Conservation (phyloP, 2,113 vertebrate genomes). For the Psammodynastes pulverulentus region DNA sequence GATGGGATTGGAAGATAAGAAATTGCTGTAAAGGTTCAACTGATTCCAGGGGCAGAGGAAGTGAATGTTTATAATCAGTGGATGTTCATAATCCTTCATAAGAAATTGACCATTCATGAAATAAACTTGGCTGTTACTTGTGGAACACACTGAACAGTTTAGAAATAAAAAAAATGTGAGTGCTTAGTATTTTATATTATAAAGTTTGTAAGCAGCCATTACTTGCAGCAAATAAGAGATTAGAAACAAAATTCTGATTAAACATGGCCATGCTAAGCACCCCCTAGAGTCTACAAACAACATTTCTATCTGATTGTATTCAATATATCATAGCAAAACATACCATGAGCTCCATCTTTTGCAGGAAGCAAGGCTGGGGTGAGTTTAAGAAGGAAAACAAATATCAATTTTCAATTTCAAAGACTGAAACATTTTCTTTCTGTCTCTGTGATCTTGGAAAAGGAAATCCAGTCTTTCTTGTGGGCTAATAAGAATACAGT, state of each 20-base stretch:
- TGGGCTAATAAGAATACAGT: background rate
- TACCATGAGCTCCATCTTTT: background rate
- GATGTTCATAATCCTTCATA: conserved; percentile 29
- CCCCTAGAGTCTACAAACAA: background rate
- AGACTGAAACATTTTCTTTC: background rate
- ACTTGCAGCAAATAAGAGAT: background rate
- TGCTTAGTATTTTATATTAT: conserved; percentile 8
- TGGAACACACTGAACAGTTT: background rate
- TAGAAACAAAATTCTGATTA: background rate
- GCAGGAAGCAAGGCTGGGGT: background rate
- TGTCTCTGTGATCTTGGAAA: background rate
- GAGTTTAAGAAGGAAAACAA: background rate
- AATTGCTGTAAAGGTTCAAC: conserved; percentile 38
- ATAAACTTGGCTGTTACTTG: background rate
- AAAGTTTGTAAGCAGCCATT: background rate
- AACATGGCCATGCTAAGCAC: background rate
- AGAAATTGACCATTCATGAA: background rate
- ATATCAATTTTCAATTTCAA: background rate
- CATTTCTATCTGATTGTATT: background rate
- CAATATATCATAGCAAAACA: background rate
- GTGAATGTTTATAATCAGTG: conserved; percentile 16
- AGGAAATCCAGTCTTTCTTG: background rate
- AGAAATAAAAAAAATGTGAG: background rate
- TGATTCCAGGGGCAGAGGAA: conserved; percentile 5
- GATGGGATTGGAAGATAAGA: conserved; percentile 29